Evolutionary conservation across 2,113 vertebrate species (phyloP).

Genomic region (Ptilorrhoa leucosticta): DNA sequence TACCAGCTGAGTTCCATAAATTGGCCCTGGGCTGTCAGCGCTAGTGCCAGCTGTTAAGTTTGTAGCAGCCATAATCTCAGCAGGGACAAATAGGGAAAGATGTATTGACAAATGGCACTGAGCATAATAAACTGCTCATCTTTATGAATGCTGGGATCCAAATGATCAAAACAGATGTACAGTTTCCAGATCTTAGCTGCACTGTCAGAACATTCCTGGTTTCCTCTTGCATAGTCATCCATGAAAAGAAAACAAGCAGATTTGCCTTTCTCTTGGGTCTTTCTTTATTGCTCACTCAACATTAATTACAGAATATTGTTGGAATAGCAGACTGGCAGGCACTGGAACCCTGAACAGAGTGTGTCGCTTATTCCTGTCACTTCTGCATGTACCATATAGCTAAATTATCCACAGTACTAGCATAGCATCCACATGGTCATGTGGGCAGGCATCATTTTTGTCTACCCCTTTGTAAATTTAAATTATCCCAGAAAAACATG

Average conservation of each 20-base stretch:
- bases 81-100: conserved; percentile 65
- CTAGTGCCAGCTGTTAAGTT: conserved; percentile 66
- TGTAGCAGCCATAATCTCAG: conserved; percentile 62
- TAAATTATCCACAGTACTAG: neutral
- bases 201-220: conserved; percentile 60
- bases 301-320: conserved; percentile 66
- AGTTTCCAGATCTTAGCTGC: conserved; percentile 64
- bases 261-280: conserved; percentile 65
- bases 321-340: conserved; percentile 51
- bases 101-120: conserved; percentile 66
- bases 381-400: neutral
- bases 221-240: conserved; percentile 55
- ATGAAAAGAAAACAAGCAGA: conserved; percentile 66
- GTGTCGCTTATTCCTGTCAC: neutral
- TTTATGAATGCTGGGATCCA: conserved; percentile 67
- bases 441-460: neutral
- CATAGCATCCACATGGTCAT: neutral
- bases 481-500: neutral
- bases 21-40: conserved; percentile 54
- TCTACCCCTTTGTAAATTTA: neutral
- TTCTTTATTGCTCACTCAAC: conserved; percentile 65
- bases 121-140: conserved; percentile 66
- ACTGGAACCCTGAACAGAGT: conserved; percentile 7
- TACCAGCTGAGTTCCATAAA: conserved; percentile 63
- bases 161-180: conserved; percentile 71